Evolutionary conservation across 2,888 invertebrate species (phyloP), one percentile per base, ranked within the genome.

Genomic region (Caenorhabditis zanzibari): DNA sequence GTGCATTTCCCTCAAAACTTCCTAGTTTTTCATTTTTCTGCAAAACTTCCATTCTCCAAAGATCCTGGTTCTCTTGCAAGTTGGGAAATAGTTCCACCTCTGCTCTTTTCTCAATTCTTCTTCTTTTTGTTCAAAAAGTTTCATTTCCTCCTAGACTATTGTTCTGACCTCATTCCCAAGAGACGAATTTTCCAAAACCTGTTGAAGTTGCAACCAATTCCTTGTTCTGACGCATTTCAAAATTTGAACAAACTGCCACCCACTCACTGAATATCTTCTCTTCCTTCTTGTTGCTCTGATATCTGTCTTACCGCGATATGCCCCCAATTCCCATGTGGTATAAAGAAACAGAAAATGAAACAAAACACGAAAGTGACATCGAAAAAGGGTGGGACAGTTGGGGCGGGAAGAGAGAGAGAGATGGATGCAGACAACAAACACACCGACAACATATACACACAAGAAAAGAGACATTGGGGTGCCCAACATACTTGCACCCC

Each of bases 371-470:
- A 66, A 80, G 66, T 80, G 72, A 59, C 66, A 71, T 72, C 56
- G 72, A 47, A 68, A 68, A 68, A 68, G 68, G 54, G 68, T 54
- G 68, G 38, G 24, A 54, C 24, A 35, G 68, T 24, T 66, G 38
- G 68, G 68, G 47, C n/a, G 19, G 47, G 38, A 38, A 38, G 7
- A 12, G 38, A 38, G 47, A 6, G 47, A 4, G 47, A 14, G 16
- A 5, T n/a, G 52, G 64, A 72, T 68, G 61, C 73, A 80, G 61
- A 74, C 73, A 81, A 81, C 73, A 81, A 81, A 81, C 73, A 81
- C 74, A 77, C 77, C 77, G 69, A 81, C 66, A 63, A 81, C 73
- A 68, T 35, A 81, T 68, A 81, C 68, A 68, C 72, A 79, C 22
- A 68, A 68, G 49, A 35, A 14, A 54, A 26, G 54, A 47, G 66